These are phyloP conservation scores for Lissocephala sabroskyi DNA, from an alignment of 2,888 invertebrate genomes.

Conservation along the genomic window DNA sequence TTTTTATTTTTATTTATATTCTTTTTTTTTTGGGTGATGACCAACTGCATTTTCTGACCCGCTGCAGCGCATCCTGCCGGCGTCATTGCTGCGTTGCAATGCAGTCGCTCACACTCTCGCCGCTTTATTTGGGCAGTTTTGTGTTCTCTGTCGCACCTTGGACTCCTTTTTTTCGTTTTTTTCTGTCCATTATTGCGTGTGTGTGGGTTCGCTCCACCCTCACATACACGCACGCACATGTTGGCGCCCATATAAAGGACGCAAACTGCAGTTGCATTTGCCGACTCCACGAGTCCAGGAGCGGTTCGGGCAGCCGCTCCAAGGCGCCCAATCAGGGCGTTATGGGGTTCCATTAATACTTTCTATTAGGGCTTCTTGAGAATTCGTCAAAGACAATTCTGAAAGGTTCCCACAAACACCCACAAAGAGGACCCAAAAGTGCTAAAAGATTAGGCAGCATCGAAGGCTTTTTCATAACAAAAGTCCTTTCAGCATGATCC, in stretches of 20 bases:
- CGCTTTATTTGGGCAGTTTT: constrained; percentile 4
- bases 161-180: background rate
- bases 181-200: no score
- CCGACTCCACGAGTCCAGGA: constrained; percentile 15
- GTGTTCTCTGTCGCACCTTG: constrained; percentile 7
- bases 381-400: no score
- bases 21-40: constrained; percentile 24
- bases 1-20: constrained; percentile 17
- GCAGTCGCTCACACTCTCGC: constrained; percentile 33
- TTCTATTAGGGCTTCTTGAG: no score
- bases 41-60: constrained; percentile 3
- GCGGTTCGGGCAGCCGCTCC: no score
- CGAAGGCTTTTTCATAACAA: no score
- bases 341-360: no score
- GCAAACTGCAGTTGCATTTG: background rate
- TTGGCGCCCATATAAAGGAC: no score
- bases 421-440: no score
- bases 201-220: background rate
- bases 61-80: background rate
- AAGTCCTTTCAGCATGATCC: no score
- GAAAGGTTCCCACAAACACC: no score
- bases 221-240: background rate
- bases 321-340: no score
- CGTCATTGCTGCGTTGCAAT: constrained; percentile 22
- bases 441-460: no score